Evolutionary conservation across 1,140 invertebrate genomes (phyloP), one percentile per base, ranked within the genome.

Genomic region (Ceratina japonica): DNA sequence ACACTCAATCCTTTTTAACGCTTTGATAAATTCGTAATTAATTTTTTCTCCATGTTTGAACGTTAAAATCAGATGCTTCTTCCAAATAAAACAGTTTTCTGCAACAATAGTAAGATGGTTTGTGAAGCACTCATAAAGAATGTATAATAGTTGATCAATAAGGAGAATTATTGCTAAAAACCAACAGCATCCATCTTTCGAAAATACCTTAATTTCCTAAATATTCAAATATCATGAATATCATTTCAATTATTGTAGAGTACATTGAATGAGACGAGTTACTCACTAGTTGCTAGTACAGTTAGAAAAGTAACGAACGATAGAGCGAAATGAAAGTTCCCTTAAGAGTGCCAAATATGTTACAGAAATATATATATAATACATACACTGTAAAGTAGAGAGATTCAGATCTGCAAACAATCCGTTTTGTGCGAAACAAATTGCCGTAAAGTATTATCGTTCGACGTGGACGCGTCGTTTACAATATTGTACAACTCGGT

Each of bases 81-180:
- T 61, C 13, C 18, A 15, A 68, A 24, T 70, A 44, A 66, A 56
- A n/a, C 2, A 31, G 1, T 31, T 31, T 3, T 66, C n/a, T 65
- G 69, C 49, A 69, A 61, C 18, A 37, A 76, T 51, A 1, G 10
- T 58, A 68, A 15, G 27, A 58, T 59, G 64, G 37, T 59, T 59
- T 37, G 10, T 63, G 37, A 72, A 72, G 49, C 20, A 59, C 3
- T 72, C 18, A 71, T 54, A 54, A 64, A 64, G 8, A 44, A 73
- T 64, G 13, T 58, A 49, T 68, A 71, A 71, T 72, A n/a, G 54
- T 66, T 79, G 18, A 52, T 58, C 59, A 62, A 80, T 69, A 80
- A 80, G 20, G 18, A 75, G 49, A 75, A 87, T 75, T 85, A 79
- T 73, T 75, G 70, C 61, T 74, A 80, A 61, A 73, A 59, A 62